Conservation (phyloP, 2,888 invertebrate genomes). For the Brachylomia viminalis region DNA sequence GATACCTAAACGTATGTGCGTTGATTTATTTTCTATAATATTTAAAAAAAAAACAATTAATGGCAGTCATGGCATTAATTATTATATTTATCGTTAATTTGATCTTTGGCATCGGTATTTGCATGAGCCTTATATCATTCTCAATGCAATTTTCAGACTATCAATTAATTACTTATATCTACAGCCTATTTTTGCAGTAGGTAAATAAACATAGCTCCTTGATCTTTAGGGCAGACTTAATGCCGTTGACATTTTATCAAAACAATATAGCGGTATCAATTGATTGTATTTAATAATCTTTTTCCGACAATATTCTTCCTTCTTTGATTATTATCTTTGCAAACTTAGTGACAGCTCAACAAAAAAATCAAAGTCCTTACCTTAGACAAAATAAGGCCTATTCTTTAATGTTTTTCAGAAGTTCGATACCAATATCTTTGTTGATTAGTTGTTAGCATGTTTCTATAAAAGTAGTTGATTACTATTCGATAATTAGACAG, state of each 20-base stretch:
- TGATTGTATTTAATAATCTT: constrained; percentile 56
- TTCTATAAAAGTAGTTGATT: constrained; percentile 65
- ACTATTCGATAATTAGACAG: constrained; percentile 53
- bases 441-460: constrained; percentile 26
- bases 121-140: neutral
- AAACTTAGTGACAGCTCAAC: constrained; percentile 17
- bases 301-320: constrained; percentile 54
- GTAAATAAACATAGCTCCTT: constrained; percentile 5
- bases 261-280: constrained; percentile 41
- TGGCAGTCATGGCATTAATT: neutral
- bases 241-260: constrained; percentile 58
- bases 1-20: too few species aligned
- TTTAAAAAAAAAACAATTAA: too few species aligned
- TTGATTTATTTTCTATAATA: too few species aligned
- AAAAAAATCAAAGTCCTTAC: constrained; percentile 7
- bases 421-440: constrained; percentile 19
- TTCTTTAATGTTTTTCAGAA: constrained; percentile 27
- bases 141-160: neutral
- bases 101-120: neutral
- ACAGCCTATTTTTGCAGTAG: neutral
- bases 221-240: neutral
- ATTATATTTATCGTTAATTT: neutral
- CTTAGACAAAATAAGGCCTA: constrained; percentile 2
- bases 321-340: constrained; percentile 54
- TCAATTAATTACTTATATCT: neutral